Evolutionary conservation across 2,113 vertebrate species (phyloP).

Genomic region (Cyanoderma ruficeps): DNA sequence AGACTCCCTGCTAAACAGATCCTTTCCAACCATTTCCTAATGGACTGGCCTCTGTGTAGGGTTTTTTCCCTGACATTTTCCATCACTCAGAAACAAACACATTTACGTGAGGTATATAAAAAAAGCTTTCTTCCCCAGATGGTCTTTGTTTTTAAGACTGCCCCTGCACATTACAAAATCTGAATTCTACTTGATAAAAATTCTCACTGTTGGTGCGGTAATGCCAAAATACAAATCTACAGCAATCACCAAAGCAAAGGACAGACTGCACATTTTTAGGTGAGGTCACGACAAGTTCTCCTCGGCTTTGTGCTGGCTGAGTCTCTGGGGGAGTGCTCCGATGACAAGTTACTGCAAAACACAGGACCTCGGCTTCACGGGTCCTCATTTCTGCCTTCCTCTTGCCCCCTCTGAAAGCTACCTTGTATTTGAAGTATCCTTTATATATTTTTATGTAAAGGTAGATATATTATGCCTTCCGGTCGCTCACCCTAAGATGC

Average conservation of each 20-base stretch:
- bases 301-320: neutral
- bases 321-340: neutral
- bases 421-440: neutral
- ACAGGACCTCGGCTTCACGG: neutral
- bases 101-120: neutral
- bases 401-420: neutral
- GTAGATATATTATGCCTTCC: neutral
- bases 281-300: neutral
- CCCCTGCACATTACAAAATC: neutral
- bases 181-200: neutral
- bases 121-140: neutral
- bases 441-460: neutral
- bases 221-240: neutral
- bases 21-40: neutral
- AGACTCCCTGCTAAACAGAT: neutral
- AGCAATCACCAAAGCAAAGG: neutral
- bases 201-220: neutral
- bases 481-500: neutral
- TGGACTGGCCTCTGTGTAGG: neutral
- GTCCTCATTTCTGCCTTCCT: neutral
- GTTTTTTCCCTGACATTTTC: neutral
- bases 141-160: conserved; percentile 3
- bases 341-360: neutral
- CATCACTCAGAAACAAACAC: neutral
- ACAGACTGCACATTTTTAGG: neutral